Conservation (phyloP, 2,888 invertebrate genomes). For the Meliscaeva auricollis region DNA sequence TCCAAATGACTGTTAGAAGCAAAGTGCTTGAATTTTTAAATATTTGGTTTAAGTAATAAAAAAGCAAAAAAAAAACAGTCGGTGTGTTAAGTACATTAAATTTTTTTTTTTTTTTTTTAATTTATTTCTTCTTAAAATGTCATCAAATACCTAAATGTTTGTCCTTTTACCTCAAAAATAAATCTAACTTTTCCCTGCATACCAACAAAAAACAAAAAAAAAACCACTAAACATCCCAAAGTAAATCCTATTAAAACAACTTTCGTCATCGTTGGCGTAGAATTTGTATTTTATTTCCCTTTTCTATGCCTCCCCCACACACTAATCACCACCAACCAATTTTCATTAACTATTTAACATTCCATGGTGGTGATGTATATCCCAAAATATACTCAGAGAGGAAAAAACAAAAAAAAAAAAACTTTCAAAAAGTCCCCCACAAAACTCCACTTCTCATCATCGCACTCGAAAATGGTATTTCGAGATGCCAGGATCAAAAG, state of each 20-base stretch:
- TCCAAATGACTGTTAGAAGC: too few relatives aligned
- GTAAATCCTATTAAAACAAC: conserved; percentile 10
- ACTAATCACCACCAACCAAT: conserved; percentile 10
- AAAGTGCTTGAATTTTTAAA: too few relatives aligned
- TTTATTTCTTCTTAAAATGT: too few relatives aligned
- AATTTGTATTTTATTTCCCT: conserved; percentile 10
- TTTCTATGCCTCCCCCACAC: background rate
- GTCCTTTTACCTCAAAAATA: too few relatives aligned
- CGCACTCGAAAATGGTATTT: background rate
- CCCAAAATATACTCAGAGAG: background rate
- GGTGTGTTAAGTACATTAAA: too few relatives aligned
- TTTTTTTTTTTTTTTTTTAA: too few relatives aligned
- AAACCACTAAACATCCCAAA: background rate
- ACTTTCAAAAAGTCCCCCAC: background rate
- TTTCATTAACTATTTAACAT: conserved; percentile 12
- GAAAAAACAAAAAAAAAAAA: conserved; percentile 13
- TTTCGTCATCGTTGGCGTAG: conserved; percentile 13
- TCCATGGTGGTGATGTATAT: background rate
- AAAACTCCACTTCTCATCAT: background rate
- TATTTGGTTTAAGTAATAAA: too few relatives aligned
- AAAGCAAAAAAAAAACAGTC: too few relatives aligned
- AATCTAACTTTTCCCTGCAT: background rate
- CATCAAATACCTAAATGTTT: too few relatives aligned
- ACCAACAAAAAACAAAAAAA: too few relatives aligned
- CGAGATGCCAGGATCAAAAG: background rate